phyloP scores from a whole-genome alignment of 2,797 vertebrate genomes.

The Forpus xanthops region DNA sequence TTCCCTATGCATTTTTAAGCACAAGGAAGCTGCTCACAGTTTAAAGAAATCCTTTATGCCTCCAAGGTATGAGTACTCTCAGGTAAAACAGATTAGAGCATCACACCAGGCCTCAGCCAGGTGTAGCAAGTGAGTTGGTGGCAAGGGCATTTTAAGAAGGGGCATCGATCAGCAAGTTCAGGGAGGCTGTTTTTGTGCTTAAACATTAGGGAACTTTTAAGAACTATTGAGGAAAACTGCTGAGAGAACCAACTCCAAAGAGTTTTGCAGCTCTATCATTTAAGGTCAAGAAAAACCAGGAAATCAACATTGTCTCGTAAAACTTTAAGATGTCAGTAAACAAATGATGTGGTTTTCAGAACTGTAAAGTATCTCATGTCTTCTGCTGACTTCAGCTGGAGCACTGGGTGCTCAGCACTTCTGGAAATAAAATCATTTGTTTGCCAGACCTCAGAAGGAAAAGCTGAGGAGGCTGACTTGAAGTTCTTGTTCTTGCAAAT shows the following conservation, averaged over 20 bases:
- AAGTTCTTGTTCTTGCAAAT: conserved; percentile 55
- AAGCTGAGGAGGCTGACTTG: conserved; percentile 60
- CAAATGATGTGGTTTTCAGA: conserved; percentile 49
- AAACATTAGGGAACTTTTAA: neutral
- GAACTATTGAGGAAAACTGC: neutral
- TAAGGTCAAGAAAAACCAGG: neutral
- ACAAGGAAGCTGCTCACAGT: neutral
- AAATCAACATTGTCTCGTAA: conserved; percentile 19
- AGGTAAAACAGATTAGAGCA: neutral
- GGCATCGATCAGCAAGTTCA: neutral
- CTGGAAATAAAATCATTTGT: conserved; percentile 56
- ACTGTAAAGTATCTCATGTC: conserved; percentile 11
- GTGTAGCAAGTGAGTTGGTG: neutral
- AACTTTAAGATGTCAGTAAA: conserved; percentile 53
- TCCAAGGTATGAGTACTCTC: neutral
- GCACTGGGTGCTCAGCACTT: conserved; percentile 44
- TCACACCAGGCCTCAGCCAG: neutral
- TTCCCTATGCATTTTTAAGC: neutral
- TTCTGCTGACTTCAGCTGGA: conserved; percentile 63
- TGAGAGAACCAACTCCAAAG: neutral
- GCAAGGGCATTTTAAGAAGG: neutral
- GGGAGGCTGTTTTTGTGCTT: neutral
- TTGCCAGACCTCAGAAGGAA: neutral
- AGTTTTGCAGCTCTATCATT: conserved; percentile 1
- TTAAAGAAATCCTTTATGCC: neutral